Base-by-base conservation (phyloP, 2,888 invertebrate species). In the Lissocephala sabroskyi region DNA sequence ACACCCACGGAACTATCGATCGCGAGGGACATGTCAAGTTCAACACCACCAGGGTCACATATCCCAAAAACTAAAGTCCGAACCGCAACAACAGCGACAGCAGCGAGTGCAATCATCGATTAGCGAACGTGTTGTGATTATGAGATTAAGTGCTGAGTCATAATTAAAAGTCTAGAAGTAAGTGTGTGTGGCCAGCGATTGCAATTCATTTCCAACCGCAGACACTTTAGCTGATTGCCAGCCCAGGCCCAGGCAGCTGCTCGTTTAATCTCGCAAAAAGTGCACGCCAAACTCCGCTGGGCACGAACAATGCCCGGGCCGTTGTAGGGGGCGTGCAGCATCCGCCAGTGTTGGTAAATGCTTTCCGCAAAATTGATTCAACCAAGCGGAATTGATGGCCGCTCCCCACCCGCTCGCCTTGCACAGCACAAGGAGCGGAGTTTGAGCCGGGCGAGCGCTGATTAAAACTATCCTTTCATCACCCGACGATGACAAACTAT, bases 171-270 rank as follows among this genome's bases (percentile, higher is more conserved):
- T 23, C 4, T 23, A 7, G 23, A 23, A 23, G 23, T 23, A 23
- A 23, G 30, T 7, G 30, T 3, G 3, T 10, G 30, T 3, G 7
- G 9, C 30, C 9, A 30, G 13, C n/a, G 19, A 17, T 35, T 11
- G 18, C 37, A 37, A 37, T 37, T 37, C 30, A 26, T 30, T 18
- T 3, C 6, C 19, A 14, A 2, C 16, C 23, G 14, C 35, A 36
- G 37, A 48, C 75, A 75, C 75, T 75, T 64, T 75, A 60, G 57
- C 41, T 68, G 73, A 71, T 71, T 71, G 73, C 64, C 3, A 60
- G 47, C 11, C 39, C 48, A 44, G 45, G 36, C 18, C 13, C 17
- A 17, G 44, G 16, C 35, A 11, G 35, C 26, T 40, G 26, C 33
- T 30, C 40, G 53, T 59, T 71, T 57, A 61, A 71, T 71, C 53